Conservation (phyloP, 2,113 vertebrate genomes). For the Smithornis capensis region DNA sequence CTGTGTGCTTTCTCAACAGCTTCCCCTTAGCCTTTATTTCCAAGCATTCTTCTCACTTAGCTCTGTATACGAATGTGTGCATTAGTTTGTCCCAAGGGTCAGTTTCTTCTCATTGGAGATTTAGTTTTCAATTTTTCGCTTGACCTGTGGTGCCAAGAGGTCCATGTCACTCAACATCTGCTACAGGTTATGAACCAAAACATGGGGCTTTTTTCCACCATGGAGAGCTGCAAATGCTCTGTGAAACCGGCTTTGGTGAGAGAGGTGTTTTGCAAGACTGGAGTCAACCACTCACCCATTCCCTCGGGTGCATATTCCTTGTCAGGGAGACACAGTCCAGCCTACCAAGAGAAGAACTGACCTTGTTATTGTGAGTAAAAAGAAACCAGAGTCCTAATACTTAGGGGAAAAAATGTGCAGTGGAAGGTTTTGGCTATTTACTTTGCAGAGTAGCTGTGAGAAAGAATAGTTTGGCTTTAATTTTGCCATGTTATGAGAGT, state of each 20-base stretch:
- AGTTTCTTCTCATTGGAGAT: neutral
- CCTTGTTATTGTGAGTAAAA: neutral
- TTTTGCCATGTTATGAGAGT: neutral
- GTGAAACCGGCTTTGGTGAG: neutral
- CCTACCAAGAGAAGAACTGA: neutral
- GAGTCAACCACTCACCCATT: neutral
- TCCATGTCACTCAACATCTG: neutral
- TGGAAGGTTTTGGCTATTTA: neutral
- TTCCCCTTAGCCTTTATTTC: neutral
- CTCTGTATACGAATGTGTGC: neutral
- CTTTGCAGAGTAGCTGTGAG: neutral
- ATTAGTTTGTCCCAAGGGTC: neutral
- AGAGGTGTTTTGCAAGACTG: neutral
- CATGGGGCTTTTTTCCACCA: fast-evolving
- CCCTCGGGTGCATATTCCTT: neutral
- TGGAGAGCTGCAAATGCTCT: neutral
- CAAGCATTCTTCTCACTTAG: neutral
- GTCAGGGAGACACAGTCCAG: neutral
- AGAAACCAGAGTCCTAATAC: neutral
- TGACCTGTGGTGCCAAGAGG: neutral
- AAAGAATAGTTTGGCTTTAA: neutral
- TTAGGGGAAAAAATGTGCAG: neutral
- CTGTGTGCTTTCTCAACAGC: neutral
- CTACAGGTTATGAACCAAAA: fast-evolving
- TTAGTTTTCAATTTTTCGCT: neutral